Base-by-base conservation (phyloP, 2,888 invertebrate species). In the Halictus quadricinctus region DNA sequence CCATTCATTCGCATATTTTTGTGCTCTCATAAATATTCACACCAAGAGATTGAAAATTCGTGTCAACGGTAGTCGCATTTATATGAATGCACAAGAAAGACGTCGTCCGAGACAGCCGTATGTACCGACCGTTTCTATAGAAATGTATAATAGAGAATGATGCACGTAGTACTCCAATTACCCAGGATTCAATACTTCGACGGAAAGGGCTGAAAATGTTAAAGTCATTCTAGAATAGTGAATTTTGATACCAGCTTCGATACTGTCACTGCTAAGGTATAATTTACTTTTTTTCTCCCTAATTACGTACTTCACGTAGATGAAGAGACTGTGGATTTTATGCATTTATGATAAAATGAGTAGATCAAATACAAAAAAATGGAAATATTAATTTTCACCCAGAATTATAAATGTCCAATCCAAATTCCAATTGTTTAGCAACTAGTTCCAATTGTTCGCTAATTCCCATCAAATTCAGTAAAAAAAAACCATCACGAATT, bases 71-170 rank as follows among this genome's bases (percentile, higher is more conserved):
- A 66, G 66, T 10, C 36, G 36, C 66, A 36, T 66, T 66, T 36
- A 66, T 41, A 18, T 64, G 64, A 64, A 64, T 64, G 64, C 64
- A 29, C 64, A 29, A 64, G 64, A 64, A 64, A 15, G 29, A 64
- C 15, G 64, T 69, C 41, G 36, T 69, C 15, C 36, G 66, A 69
- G 66, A 36, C 66, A 69, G 66, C 36, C 66, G 21, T 21, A 21
- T 36, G 21, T 41, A 69, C 36, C 66, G 36, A 41, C 41, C 36
- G 10, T 21, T 21, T 41, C 66, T 69, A 41, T 69, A 69, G 41
- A 64, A 36, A 8, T 69, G 66, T 69, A 69, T 69, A 69, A 69
- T 41, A 69, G 21, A 69, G 66, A 69, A 69, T 69, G 66, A 21
- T 41, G 36, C 66, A 69, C 36, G 36, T 4, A 41, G 66, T 69